These are phyloP conservation scores for Meloidogyne hapla DNA, from an alignment of 1,140 invertebrate genomes.

Conservation along the genomic window DNA sequence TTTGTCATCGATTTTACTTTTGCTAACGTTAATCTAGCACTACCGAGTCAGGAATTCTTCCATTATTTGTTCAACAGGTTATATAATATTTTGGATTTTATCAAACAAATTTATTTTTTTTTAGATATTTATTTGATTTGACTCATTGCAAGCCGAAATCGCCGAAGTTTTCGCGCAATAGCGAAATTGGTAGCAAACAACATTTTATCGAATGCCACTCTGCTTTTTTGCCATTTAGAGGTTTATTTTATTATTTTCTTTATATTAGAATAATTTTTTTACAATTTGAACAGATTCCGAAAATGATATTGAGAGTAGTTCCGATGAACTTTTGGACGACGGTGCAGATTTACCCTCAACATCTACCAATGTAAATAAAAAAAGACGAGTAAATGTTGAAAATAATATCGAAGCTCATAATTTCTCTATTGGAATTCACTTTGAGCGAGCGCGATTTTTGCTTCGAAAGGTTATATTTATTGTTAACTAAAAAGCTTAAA, in stretches of 20 bases:
- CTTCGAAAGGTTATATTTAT: conserved; percentile 31
- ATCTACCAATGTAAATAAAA: neutral
- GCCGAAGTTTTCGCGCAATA: conserved; percentile 29
- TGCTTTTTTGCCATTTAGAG: conserved; percentile 22
- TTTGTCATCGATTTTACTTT: conserved; percentile 42
- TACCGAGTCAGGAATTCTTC: conserved; percentile 47
- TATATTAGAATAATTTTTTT: neutral
- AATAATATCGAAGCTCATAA: conserved; percentile 29
- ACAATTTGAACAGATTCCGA: neutral
- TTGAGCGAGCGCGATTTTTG: conserved; percentile 25
- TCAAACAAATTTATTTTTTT: neutral
- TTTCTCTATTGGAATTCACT: conserved; percentile 36
- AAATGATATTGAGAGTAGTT: neutral
- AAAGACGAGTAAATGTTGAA: neutral
- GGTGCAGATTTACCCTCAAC: neutral
- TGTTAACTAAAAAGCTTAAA: neutral
- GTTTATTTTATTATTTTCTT: neutral
- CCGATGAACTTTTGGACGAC: neutral
- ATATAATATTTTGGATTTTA: neutral
- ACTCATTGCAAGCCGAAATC: conserved; percentile 46
- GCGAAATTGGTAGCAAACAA: conserved; percentile 7
- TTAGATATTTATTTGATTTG: conserved; percentile 53
- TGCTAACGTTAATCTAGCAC: conserved; percentile 34
- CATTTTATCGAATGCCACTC: conserved; percentile 35
- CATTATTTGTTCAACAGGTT: conserved; percentile 51